Evolutionary conservation across 1,140 invertebrate species (phyloP).

Genomic region (Neoseiulus cucumeris): DNA sequence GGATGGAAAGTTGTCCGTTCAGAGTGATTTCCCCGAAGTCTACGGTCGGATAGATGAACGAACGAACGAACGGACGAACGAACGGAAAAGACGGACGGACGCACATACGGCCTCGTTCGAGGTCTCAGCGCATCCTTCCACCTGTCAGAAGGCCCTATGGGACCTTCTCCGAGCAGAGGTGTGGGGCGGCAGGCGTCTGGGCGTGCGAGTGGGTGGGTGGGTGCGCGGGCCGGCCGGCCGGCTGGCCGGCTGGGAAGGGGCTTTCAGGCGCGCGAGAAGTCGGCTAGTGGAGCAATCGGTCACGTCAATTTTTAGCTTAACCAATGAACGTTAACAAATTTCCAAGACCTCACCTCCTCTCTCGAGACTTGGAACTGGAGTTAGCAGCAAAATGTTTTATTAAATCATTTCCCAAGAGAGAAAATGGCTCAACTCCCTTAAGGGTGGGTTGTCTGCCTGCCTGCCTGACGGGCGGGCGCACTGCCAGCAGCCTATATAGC

Average conservation of each 20-base stretch:
- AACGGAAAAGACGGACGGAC: no score
- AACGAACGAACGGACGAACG: no score
- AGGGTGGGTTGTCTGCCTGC: not conserved
- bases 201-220: not conserved
- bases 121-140: constrained; percentile 3
- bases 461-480: no score
- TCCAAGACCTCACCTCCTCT: not conserved
- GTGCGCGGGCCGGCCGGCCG: not conserved
- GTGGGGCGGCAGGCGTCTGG: not conserved
- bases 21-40: constrained; percentile 11
- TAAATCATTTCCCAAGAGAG: constrained; percentile 10
- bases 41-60: not conserved
- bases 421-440: not conserved
- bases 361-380: not conserved
- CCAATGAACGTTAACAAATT: constrained; percentile 11
- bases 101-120: no score
- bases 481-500: no score
- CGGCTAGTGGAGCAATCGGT: not conserved
- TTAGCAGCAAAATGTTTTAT: constrained; percentile 8
- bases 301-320: constrained; percentile 12
- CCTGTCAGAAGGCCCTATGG: constrained; percentile 1
- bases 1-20: not conserved
- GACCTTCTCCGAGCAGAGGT: not conserved
- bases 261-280: not conserved
- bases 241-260: not conserved